Conservation (phyloP, 2,113 vertebrate genomes). For the Lepus europaeus region DNA sequence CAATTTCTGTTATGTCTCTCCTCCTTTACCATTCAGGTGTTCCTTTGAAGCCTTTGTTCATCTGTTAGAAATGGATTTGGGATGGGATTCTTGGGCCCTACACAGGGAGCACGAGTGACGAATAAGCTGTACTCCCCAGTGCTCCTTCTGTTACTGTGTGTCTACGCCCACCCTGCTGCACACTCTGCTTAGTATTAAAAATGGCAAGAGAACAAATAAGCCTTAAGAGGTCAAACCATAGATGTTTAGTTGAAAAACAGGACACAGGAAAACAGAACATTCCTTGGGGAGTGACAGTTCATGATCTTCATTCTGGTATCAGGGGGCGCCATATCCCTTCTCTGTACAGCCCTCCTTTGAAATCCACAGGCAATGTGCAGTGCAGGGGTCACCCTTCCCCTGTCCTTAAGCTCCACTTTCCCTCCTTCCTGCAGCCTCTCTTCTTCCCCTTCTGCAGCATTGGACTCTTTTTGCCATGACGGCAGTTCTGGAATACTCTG, state of each 20-base stretch:
- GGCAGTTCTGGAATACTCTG: not conserved
- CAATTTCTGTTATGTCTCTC: not conserved
- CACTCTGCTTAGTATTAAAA: not conserved
- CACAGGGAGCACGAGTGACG: not conserved
- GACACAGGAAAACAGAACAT: not conserved
- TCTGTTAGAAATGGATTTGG: not conserved
- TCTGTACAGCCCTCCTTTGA: not conserved
- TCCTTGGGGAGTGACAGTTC: not conserved
- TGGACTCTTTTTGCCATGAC: not conserved
- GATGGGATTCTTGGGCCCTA: not conserved
- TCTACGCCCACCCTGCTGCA: not conserved
- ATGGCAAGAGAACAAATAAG: not conserved
- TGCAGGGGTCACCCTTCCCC: not conserved
- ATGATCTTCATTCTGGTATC: not conserved
- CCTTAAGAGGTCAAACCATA: not conserved
- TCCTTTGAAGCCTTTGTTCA: not conserved
- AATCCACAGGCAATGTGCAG: not conserved
- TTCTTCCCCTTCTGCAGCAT: not conserved
- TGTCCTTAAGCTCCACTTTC: accelerated
- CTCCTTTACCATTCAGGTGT: not conserved
- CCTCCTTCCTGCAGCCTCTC: not conserved
- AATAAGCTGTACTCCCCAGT: not conserved
- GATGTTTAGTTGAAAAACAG: not conserved
- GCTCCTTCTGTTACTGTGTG: not conserved
- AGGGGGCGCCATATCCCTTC: not conserved